Percentiles rank a stretch among this genome's conserved stretches.
phyloP scores from a whole-genome alignment of 1,140 invertebrate genomes.

The Drosophila ogumai region DNA sequence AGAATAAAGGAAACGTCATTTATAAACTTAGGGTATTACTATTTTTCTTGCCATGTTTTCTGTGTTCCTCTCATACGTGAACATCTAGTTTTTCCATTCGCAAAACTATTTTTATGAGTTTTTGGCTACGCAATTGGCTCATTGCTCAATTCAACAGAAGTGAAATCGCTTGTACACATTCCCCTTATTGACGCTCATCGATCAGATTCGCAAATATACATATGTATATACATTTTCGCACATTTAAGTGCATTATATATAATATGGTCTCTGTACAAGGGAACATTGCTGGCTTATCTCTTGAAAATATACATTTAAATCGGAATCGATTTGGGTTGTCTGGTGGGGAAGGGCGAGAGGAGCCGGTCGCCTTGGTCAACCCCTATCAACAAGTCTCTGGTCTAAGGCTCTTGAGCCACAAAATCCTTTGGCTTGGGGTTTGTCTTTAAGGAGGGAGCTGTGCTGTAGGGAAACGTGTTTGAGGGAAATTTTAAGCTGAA shows the following conservation, averaged over 20 bases:
- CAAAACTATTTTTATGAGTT: slow-evolving; percentile 60
- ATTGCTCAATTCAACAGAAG: slow-evolving; percentile 42
- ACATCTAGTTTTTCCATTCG: slow-evolving; percentile 63
- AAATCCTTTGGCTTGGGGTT: slow-evolving; percentile 56
- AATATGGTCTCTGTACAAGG: slow-evolving; percentile 21
- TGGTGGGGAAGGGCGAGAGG: slow-evolving; percentile 1
- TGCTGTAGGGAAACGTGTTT: background rate
- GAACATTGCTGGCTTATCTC: slow-evolving; percentile 42
- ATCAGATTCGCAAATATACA: slow-evolving; percentile 47
- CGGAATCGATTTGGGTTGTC: slow-evolving; percentile 61
- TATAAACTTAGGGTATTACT: too few species aligned
- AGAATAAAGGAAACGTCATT: too few species aligned
- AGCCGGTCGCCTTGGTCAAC: slow-evolving; percentile 58
- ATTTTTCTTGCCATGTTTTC: slow-evolving; percentile 5
- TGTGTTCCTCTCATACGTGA: background rate
- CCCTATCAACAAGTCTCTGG: slow-evolving; percentile 71
- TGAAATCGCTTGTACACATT: slow-evolving; percentile 62
- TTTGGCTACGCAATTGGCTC: slow-evolving; percentile 27
- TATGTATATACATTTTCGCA: slow-evolving; percentile 17
- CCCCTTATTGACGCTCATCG: slow-evolving; percentile 56
- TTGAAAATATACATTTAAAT: slow-evolving; percentile 75
- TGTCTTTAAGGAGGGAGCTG: slow-evolving; percentile 11
- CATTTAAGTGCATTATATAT: slow-evolving; percentile 68
- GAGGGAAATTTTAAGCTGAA: slow-evolving; percentile 1
- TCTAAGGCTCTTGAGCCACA: slow-evolving; percentile 65